Evolutionary conservation across 1,140 invertebrate genomes (phyloP), one percentile per base, ranked within the genome.

Genomic region (Metaphire vulgaris): DNA sequence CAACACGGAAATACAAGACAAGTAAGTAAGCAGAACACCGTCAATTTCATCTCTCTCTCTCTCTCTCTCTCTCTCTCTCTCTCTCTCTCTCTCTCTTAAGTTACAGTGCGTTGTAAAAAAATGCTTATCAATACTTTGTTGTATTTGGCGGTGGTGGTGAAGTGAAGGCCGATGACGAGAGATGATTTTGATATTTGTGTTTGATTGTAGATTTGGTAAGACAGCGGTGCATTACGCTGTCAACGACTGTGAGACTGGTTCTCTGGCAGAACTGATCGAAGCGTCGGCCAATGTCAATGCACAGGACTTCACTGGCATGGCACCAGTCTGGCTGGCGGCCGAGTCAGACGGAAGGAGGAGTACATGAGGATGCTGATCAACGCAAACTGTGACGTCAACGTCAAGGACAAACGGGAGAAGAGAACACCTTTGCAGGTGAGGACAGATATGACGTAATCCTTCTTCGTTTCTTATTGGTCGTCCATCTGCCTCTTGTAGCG

Each of bases 161-260:
- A n/a, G n/a, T n/a, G n/a, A n/a, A n/a, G n/a, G n/a, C n/a, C n/a
- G n/a, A n/a, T n/a, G n/a, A n/a, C n/a, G n/a, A n/a, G n/a, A n/a
- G n/a, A n/a, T n/a, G n/a, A n/a, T n/a, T n/a, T n/a, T n/a, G n/a
- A n/a, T n/a, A n/a, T n/a, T n/a, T n/a, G n/a, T n/a, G n/a, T n/a
- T n/a, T 21, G 41, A 56, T 56, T 56, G 41, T 56, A 56, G 41
- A 56, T 56, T 56, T 56, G 41, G 41, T 56, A 56, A 56, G 41
- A 56, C 41, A 21, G 41, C 41, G 41, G 21, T 56, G 6, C 41
- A 56, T 21, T 56, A 56, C 41, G 41, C 41, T 6, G 41, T 56
- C 41, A 56, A 56, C 21, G 41, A 56, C 41, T 56, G 41, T 56
- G 41, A 56, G 41, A 56, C 41, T 56, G 41, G 41, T 56, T 56